phyloP scores from a whole-genome alignment of 1,140 invertebrate species.

The Dreissena polymorpha region DNA sequence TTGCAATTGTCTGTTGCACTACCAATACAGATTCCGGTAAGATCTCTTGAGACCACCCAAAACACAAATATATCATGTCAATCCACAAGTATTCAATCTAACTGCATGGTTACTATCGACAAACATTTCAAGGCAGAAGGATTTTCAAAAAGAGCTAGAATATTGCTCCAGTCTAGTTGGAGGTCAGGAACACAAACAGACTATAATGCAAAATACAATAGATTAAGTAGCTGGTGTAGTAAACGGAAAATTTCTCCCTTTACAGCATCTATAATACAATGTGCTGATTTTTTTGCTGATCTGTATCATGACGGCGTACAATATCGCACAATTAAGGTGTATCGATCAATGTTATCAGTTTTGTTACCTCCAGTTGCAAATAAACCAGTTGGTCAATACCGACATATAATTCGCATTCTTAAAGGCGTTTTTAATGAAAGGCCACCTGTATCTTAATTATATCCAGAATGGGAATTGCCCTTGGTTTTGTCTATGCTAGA shows the following conservation, averaged over 20 bases:
- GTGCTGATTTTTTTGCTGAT: slow-evolving; percentile 35
- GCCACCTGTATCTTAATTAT: slow-evolving; percentile 9
- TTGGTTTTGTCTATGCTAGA: slow-evolving; percentile 29
- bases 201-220: slow-evolving; percentile 37
- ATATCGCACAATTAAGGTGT: slow-evolving; percentile 44
- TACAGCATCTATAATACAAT: slow-evolving; percentile 28
- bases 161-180: slow-evolving; percentile 45
- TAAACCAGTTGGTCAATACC: slow-evolving; percentile 45
- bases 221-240: slow-evolving; percentile 49
- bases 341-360: slow-evolving; percentile 52
- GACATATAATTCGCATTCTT: slow-evolving; percentile 40
- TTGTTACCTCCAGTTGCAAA: slow-evolving; percentile 41
- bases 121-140: slow-evolving; percentile 29
- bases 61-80: slow-evolving; percentile 13
- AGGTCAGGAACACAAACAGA: slow-evolving; percentile 36
- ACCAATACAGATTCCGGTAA: slow-evolving; percentile 32
- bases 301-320: slow-evolving; percentile 18
- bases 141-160: slow-evolving; percentile 45
- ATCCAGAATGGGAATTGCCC: slow-evolving; percentile 59
- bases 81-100: slow-evolving; percentile 32
- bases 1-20: slow-evolving; percentile 13
- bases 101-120: slow-evolving; percentile 56
- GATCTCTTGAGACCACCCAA: slow-evolving; percentile 26
- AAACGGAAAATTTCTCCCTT: slow-evolving; percentile 40
- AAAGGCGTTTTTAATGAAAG: slow-evolving; percentile 48